Base-by-base conservation (phyloP, 2,888 invertebrate species). In the Scaptomyza reducta region DNA sequence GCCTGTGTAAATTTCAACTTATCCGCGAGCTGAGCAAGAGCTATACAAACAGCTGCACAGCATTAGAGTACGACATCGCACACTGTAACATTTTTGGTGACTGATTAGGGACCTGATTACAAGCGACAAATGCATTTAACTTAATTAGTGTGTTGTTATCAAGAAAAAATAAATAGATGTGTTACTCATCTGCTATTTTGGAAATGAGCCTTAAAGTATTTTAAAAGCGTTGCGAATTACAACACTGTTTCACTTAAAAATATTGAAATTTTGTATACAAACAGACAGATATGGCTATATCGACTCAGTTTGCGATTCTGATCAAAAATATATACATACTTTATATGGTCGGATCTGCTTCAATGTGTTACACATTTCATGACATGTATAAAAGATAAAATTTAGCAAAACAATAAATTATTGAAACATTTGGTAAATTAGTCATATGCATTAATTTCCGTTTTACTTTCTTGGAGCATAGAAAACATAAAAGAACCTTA, bases 1-100 rank as follows among this genome's bases (percentile, higher is more conserved):
- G 58, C 49, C 67, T 76, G 77, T 86, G 76, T 81, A 85, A 81
- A 81, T 78, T 87, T 81, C 66, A 71, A 76, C 82, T 87, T 81
- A 73, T 75, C 70, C 82, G 65, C 85, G 69, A 59, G 79, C 60
- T 49, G 41, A 64, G 65, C 80, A 72, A 80, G 78, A 54, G 85
- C 70, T 68, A 65, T 61, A 75, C 70, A 87, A 75, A 81, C 87
- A 82, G 54, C 70, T 60, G 69, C 68, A 46, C 50, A 73, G 42
- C 58, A 60, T 51, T 41, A 56, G 42, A 58, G 35, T 4, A 33
- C 27, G 27, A 16, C 38, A 22, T 14, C 6, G 49, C 49, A 69
- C 70, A 62, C 13, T 46, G 42, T 14, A 25, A 47, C 35, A 27
- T 46, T 18, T 55, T 51, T 31, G 18, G 27, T 41, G 18, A 29